Conservation (phyloP, 2,888 invertebrate species). For the Nineta flava region DNA sequence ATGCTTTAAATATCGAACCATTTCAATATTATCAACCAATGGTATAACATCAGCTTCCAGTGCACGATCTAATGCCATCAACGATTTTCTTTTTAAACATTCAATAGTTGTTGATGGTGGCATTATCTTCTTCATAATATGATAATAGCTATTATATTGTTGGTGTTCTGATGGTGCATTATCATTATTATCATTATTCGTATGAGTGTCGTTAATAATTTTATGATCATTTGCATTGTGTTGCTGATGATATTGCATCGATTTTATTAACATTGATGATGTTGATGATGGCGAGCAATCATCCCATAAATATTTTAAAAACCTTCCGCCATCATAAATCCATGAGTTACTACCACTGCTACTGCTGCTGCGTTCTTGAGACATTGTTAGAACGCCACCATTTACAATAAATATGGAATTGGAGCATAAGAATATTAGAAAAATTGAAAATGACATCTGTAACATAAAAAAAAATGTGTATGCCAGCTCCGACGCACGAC, state of each 20-base stretch:
- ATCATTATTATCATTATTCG: too few species aligned
- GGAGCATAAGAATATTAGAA: too few species aligned
- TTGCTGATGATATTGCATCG: too few species aligned
- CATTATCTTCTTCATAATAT: too few species aligned
- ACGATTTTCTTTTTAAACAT: slow-evolving; percentile 35
- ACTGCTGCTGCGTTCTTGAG: too few species aligned
- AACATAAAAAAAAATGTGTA: too few species aligned
- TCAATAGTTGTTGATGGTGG: neutral
- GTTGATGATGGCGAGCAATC: slow-evolving; percentile 22
- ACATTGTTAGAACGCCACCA: too few species aligned
- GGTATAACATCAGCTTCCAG: slow-evolving; percentile 43
- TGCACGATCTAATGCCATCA: slow-evolving; percentile 42
- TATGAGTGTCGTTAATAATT: neutral
- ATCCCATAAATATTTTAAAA: slow-evolving; percentile 31
- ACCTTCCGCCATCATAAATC: slow-evolving; percentile 27
- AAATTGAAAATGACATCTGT: too few species aligned
- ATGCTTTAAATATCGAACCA: slow-evolving; percentile 32
- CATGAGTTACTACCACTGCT: neutral
- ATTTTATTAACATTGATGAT: neutral
- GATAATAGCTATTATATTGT: too few species aligned
- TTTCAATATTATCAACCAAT: slow-evolving; percentile 42
- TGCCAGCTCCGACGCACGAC: too few species aligned
- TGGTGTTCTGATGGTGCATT: too few species aligned
- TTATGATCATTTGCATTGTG: neutral
- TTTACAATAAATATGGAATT: too few species aligned